Base-by-base conservation (phyloP, 2,797 vertebrate species). In the Phoeniculus purpureus region DNA sequence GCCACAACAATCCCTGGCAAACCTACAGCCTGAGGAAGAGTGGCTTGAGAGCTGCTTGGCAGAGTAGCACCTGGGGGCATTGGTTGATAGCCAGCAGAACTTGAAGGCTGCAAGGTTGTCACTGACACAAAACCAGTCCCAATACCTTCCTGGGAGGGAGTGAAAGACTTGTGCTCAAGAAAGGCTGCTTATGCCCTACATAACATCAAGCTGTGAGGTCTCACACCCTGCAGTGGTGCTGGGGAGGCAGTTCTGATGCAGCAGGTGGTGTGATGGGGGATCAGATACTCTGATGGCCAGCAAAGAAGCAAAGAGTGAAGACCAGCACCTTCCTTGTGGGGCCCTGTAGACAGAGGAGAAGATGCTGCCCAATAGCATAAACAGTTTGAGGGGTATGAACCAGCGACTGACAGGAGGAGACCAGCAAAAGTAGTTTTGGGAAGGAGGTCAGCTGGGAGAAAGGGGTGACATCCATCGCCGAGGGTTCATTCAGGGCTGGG, bases 141-240 rank as follows among this genome's bases (percentile, higher is more conserved):
- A n/a, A 0, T 55, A 55, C 13, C 26, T 43, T 47, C 37, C 48
- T 55, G 60, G 40, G 26, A 86, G n/a, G 8, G 34, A 48, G 26
- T 25, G 27, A 29, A 20, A 15, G 40, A 21, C 25, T 60, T 19
- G 43, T 55, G 45, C 58, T 76, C 43, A 31, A 45, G 15, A 26
- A 12, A 34, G 25, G 52, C 43, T 92, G 48, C 64, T 73, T 8
- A 1, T 17, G 34, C 56, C n/a, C 16, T 23, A 0, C 0, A 1
- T 43, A 20, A 19, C 50, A 40, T n/a, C 7, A 29, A 32, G 32
- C 45, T 43, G 11, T 22, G 45, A 52, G 66, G 56, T 32, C 59
- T 62, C 17, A 29, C 56, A 32, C 32, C 10, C 8, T 0, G 0
- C 37, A 23, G 52, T 7, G 64, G 59, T 48, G 31, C 59, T 1